A percentile compares a stretch with the other conserved stretches of the same genome.
phyloP scores from a whole-genome alignment of 2,888 invertebrate genomes.

The Orthosia gracilis region DNA sequence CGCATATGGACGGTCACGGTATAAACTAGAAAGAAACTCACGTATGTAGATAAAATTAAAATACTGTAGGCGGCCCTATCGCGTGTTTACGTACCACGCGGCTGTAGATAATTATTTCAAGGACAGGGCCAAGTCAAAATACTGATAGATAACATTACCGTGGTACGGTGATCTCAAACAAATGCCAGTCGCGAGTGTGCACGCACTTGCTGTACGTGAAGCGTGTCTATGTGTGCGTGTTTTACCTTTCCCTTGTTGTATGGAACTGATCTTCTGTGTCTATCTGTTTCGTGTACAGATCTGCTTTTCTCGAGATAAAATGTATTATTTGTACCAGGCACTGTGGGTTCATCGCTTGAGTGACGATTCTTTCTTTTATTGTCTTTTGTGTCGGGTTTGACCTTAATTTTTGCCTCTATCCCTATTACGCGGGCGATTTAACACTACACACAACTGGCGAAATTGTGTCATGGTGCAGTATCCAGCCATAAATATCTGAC shows the following conservation, averaged over 20 bases:
- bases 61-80: too few species aligned
- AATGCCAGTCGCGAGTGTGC: neutral
- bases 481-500: too few species aligned
- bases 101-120: too few species aligned
- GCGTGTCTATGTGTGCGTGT: neutral
- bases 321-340: conserved; percentile 15
- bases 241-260: neutral
- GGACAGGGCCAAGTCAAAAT: too few species aligned
- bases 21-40: too few species aligned
- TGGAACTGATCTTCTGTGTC: neutral
- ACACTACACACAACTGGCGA: neutral
- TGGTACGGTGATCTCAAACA: neutral
- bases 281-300: neutral
- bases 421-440: neutral
- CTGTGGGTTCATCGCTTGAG: conserved; percentile 1
- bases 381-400: neutral
- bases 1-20: neutral
- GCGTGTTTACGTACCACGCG: too few species aligned
- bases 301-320: conserved; percentile 8
- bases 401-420: neutral
- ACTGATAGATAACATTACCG: too few species aligned
- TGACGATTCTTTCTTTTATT: conserved; percentile 4
- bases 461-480: too few species aligned
- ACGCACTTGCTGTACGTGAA: neutral
- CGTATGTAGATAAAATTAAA: too few species aligned